phyloP scores from a whole-genome alignment of 2,797 vertebrate species.

The Sarcoramphus papa region DNA sequence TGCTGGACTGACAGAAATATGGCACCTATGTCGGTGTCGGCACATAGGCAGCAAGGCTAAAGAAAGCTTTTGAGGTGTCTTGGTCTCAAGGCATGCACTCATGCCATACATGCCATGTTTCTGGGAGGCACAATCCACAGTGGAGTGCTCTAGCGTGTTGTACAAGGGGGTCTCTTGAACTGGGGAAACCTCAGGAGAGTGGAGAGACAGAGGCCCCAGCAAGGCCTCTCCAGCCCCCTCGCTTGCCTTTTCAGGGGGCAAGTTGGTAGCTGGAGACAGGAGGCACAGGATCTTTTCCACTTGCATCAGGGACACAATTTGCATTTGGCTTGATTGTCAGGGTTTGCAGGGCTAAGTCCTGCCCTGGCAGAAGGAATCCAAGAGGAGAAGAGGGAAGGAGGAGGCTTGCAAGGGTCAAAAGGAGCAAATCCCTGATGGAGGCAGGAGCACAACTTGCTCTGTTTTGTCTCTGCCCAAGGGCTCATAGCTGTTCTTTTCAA shows the following conservation, averaged over 20 bases:
- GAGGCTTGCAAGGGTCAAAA: no score
- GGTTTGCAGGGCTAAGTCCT: background rate
- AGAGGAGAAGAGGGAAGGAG: background rate
- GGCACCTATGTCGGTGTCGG: no score
- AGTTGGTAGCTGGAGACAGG: background rate
- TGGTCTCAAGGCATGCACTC: no score
- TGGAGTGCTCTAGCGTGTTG: background rate
- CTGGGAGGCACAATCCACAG: background rate
- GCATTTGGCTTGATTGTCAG: background rate
- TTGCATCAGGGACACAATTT: background rate
- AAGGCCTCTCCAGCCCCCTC: background rate
- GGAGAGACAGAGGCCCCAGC: accelerated
- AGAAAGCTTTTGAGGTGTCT: background rate
- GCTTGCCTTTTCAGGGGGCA: background rate
- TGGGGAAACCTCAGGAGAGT: background rate
- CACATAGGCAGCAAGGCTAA: background rate
- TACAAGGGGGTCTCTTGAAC: background rate
- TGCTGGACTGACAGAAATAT: background rate
- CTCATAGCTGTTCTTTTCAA: background rate
- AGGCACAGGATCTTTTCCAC: background rate
- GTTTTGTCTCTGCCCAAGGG: background rate
- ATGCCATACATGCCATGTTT: background rate
- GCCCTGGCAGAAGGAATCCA: background rate
- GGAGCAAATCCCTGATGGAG: no score
- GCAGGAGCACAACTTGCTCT: no score